Evolutionary conservation across 2,797 vertebrate genomes (phyloP).

Genomic region (Gambelia wislizenii): DNA sequence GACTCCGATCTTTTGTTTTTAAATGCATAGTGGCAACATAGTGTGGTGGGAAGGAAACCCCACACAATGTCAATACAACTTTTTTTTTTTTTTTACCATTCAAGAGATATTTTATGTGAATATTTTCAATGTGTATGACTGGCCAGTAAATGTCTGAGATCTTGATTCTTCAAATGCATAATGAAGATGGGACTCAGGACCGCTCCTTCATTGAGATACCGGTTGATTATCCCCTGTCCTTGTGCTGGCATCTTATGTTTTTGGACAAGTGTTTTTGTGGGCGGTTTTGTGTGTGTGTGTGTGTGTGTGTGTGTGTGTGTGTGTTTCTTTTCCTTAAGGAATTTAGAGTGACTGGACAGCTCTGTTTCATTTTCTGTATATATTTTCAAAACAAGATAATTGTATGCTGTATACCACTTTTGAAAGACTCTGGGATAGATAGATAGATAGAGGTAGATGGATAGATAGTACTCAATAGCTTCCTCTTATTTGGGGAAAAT

Average conservation of each 20-base stretch:
- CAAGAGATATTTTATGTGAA: not conserved
- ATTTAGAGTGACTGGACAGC: not conserved
- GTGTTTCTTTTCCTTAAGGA: not conserved
- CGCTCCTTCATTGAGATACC: not conserved
- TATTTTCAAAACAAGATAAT: not conserved
- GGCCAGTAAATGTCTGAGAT: not conserved
- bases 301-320: too few species aligned
- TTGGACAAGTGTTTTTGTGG: not conserved
- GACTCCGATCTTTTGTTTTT: not conserved
- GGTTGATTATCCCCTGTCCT: not conserved
- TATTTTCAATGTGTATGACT: conserved; percentile 15
- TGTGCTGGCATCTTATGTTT: not conserved
- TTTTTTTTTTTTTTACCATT: conserved; percentile 41
- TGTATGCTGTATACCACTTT: not conserved
- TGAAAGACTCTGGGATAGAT: not conserved
- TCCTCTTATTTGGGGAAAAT: not conserved
- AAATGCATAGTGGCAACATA: not conserved
- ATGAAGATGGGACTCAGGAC: not conserved
- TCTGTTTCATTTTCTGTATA: not conserved
- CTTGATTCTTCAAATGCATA: not conserved
- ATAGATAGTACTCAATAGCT: not conserved
- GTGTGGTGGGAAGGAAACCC: not conserved
- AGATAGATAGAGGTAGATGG: not conserved
- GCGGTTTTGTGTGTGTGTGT: not conserved
- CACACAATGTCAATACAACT: not conserved